Percentiles rank a stretch among this genome's conserved stretches.
phyloP scores from a whole-genome alignment of 1,140 invertebrate genomes.

The Mya arenaria region DNA sequence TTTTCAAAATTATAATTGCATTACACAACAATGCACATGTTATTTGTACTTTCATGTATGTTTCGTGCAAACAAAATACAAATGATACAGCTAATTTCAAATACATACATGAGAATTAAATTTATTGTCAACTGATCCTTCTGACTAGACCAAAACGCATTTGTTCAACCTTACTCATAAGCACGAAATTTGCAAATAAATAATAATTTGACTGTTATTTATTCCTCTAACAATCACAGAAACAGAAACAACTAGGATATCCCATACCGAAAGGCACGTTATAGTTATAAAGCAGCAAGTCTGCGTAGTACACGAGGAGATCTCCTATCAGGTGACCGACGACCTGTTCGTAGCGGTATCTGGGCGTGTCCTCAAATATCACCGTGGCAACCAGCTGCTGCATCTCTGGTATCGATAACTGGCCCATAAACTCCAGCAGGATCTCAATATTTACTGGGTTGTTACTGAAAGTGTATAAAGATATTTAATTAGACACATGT shows the following conservation, averaged over 20 bases:
- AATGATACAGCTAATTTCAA: no score
- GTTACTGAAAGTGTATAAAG: constrained; percentile 23
- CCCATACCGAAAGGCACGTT: constrained; percentile 33
- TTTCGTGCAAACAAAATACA: no score
- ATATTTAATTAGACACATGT: neutral
- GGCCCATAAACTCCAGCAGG: constrained; percentile 43
- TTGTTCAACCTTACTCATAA: no score
- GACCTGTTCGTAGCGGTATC: constrained; percentile 44
- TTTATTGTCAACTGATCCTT: no score
- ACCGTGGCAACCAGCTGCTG: constrained; percentile 51
- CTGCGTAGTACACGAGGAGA: constrained; percentile 48
- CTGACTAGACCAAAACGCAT: no score
- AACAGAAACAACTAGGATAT: neutral
- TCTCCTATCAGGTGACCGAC: constrained; percentile 50
- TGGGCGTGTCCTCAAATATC: constrained; percentile 57
- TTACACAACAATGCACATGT: no score
- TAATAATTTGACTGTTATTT: no score
- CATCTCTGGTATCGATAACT: constrained; percentile 40
- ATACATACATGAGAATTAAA: no score
- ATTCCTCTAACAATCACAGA: neutral
- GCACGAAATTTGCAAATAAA: no score
- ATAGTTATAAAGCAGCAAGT: constrained; percentile 46
- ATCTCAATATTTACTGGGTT: constrained; percentile 45
- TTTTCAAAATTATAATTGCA: no score
- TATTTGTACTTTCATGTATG: no score